Percentiles rank a stretch among this genome's conserved stretches.
Conservation (phyloP, 2,113 vertebrate genomes). For the Myxocyprinus asiaticus region DNA sequence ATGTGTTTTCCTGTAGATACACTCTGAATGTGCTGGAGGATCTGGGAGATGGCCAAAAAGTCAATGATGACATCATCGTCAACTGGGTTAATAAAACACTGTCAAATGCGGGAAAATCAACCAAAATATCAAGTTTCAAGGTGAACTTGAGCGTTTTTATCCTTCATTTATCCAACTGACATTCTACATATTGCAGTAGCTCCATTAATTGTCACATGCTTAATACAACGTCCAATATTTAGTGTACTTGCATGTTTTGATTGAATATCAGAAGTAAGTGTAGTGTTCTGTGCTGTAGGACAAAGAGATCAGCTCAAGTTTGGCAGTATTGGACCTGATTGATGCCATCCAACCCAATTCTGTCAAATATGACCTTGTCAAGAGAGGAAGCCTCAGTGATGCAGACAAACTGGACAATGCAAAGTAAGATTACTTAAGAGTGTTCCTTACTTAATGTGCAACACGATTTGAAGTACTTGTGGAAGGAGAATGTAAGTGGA, state of each 20-base stretch:
- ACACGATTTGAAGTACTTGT: too few species aligned
- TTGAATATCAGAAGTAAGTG: not conserved
- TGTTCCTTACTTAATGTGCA: too few species aligned
- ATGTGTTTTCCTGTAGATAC: conserved; percentile 74
- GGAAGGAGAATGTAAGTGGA: too few species aligned
- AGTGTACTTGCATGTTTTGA: too few species aligned
- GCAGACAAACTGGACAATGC: conserved; percentile 93
- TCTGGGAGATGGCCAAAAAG: conserved; percentile 88
- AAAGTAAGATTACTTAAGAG: conserved; percentile 79
- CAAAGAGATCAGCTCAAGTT: conserved; percentile 90
- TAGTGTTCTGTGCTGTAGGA: conserved; percentile 73
- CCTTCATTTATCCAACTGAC: too few species aligned
- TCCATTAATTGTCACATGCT: too few species aligned
- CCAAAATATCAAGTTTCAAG: conserved; percentile 92
- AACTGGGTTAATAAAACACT: conserved; percentile 92
- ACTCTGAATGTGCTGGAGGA: conserved; percentile 89
- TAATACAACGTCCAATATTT: too few species aligned
- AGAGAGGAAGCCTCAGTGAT: conserved; percentile 82
- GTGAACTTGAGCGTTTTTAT: conserved; percentile 58
- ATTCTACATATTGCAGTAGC: too few species aligned
- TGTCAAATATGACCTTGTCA: conserved; percentile 93
- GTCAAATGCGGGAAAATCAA: conserved; percentile 82
- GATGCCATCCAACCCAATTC: conserved; percentile 94
- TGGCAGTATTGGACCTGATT: conserved; percentile 94
- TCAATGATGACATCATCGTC: conserved; percentile 90